These are phyloP conservation scores for Calliopsis andreniformis DNA, from an alignment of 1,140 invertebrate species.

Conservation along the genomic window DNA sequence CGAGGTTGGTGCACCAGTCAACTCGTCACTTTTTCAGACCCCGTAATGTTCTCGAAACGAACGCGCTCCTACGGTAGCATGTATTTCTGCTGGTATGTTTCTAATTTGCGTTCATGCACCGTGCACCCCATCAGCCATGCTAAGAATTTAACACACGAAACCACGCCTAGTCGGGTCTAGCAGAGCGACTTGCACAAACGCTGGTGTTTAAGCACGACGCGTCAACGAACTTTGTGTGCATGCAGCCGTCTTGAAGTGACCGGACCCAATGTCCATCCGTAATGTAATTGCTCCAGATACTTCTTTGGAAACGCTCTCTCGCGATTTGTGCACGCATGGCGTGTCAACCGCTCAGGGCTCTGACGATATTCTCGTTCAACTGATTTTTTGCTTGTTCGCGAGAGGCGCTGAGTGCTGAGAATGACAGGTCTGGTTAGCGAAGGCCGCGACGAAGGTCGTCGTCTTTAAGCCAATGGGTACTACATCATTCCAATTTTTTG, in stretches of 20 bases:
- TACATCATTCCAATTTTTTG: too few relatives aligned
- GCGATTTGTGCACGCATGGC: conserved; percentile 62
- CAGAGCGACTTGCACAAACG: conserved; percentile 37
- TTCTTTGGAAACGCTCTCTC: conserved; percentile 74
- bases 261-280: conserved; percentile 59
- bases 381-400: not conserved
- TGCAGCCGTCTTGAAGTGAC: conserved; percentile 45
- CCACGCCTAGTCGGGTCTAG: conserved; percentile 57
- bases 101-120: conserved; percentile 74
- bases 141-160: conserved; percentile 76
- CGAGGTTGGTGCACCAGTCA: not conserved
- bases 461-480: too few relatives aligned
- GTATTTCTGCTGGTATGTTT: conserved; percentile 61
- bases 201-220: conserved; percentile 52
- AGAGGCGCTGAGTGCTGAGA: not conserved
- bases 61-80: conserved; percentile 15
- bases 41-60: conserved; percentile 40
- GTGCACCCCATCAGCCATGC: conserved; percentile 45
- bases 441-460: too few relatives aligned
- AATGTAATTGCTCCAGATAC: conserved; percentile 75
- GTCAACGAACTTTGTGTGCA: conserved; percentile 38
- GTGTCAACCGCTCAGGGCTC: not conserved
- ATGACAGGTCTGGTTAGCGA: not conserved
- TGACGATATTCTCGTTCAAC: too few relatives aligned
- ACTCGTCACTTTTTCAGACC: conserved; percentile 55